phyloP scores from a whole-genome alignment of 2,113 vertebrate species.

The Egretta garzetta region DNA sequence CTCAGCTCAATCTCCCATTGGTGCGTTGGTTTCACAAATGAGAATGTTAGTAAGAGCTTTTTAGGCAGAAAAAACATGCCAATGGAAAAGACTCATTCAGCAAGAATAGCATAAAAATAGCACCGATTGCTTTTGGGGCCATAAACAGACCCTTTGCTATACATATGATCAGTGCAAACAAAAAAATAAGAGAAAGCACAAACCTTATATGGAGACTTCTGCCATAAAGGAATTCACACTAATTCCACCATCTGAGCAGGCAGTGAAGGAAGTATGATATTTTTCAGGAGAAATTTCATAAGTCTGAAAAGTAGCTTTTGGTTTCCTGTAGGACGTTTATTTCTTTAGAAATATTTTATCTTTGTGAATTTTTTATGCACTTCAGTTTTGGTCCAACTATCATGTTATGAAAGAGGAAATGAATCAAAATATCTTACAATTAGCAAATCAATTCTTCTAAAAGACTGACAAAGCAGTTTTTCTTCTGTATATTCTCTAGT shows the following conservation, averaged over 20 bases:
- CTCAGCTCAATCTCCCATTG: background rate
- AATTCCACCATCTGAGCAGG: background rate
- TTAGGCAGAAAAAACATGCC: background rate
- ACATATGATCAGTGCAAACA: fast-evolving
- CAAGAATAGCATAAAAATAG: background rate
- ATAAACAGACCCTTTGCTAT: background rate
- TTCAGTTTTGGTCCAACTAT: background rate
- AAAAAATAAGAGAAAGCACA: background rate
- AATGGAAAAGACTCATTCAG: background rate
- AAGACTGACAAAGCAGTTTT: background rate
- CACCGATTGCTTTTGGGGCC: background rate
- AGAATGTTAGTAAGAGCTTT: background rate
- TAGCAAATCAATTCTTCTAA: background rate
- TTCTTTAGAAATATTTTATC: background rate
- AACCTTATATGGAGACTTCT: background rate
- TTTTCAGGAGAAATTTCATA: background rate
- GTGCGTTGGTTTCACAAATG: background rate
- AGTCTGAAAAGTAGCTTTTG: background rate
- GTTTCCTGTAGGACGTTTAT: background rate
- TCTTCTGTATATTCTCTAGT: background rate
- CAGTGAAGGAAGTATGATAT: background rate
- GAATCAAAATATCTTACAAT: background rate
- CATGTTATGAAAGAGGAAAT: background rate
- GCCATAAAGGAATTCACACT: background rate
- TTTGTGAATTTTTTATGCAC: background rate